Base-by-base conservation (phyloP, 2,888 invertebrate genomes). In the Orthosia gracilis region DNA sequence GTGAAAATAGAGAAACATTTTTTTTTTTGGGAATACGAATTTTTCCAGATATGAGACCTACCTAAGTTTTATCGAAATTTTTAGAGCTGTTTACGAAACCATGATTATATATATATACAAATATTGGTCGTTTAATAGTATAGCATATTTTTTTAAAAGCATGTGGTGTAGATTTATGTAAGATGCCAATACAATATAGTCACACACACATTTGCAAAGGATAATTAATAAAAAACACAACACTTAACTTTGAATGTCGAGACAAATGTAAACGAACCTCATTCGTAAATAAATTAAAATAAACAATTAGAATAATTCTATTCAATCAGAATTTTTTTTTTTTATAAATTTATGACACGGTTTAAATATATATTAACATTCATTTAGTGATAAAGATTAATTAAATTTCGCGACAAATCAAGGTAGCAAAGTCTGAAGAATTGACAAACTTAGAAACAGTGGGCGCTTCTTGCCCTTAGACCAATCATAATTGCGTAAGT, bases 241-340 rank as follows among this genome's bases (percentile, higher is more conserved):
- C 31, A 31, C 31, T 31, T 54, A 3, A 40, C 45, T 31, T 31
- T 15, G 0, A 65, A 49, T 17, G 9, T 31, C 47, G 55, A 45
- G 5, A 47, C 21, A 55, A 57, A 69, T 31, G 62, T 69, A 54
- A 66, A 66, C 52, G 69, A 80, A 54, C 75, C 59, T 23, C 52
- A 49, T n/a, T 54, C 15, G 26, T 31, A 13, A 23, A 26, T 57
- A 45, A 79, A 69, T 69, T 75, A 69, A 63, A 73, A 73, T 13
- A 69, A 57, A 66, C 54, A 70, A 18, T 78, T 13, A 26, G 13
- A 69, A 73, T 23, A 76, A 65, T 50, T 65, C 18, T 26, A 45
- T 57, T 50, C 52, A 54, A 80, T 69, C 21, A 49, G 18, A 67
- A 67, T 68, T 59, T 68, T 63, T 67, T 78, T 76, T 59, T 49